Evolutionary conservation across 1,140 invertebrate species (phyloP), one percentile per base, ranked within the genome.

Genomic region (Drosophila teissieri): DNA sequence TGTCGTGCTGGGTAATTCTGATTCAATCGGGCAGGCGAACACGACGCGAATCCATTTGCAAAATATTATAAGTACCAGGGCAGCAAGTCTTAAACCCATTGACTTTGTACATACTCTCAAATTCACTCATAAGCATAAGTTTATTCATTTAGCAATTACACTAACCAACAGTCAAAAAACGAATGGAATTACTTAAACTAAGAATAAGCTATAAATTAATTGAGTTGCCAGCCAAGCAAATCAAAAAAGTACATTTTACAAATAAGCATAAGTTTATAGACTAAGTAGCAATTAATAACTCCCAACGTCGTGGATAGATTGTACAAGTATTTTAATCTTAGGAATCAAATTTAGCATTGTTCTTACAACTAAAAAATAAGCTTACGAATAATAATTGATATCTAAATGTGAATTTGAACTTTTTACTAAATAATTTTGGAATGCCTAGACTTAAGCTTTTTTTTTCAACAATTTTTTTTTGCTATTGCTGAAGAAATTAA

Each of bases 401-500:
- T 68, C 22, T 69, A 10, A 46, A 37, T 69, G 51, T 70, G 44
- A 34, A 55, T 56, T 68, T 19, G 22, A 70, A 40, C 54, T 56
- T 67, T 65, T 67, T 34, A 31, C 24, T 53, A 65, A 31, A 14
- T 10, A 6, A 2, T 24, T 56, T 69, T 48, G 19, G 2, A 46
- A 55, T 15, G 24, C 42, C n/a, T 69, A 48, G 7, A 48, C 4
- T 19, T 70, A 70, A 70, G 67, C 0, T 10, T 36, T 68, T 70
- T 70, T 64, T 69, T 68, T 46, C 12, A 22, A 60, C 12, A 34
- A 12, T 56, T 3, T 49, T 48, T 62, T 69, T 69, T 70, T 69
- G 67, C 67, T 49, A 56, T 56, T 70, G 51, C 67, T 70, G 51
- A 70, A 67, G 44, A 69, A 67, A 64, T 39, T 48, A 40, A 68